These are phyloP conservation scores for Chloropsis hardwickii DNA, from an alignment of 2,113 vertebrate species.

Conservation along the genomic window DNA sequence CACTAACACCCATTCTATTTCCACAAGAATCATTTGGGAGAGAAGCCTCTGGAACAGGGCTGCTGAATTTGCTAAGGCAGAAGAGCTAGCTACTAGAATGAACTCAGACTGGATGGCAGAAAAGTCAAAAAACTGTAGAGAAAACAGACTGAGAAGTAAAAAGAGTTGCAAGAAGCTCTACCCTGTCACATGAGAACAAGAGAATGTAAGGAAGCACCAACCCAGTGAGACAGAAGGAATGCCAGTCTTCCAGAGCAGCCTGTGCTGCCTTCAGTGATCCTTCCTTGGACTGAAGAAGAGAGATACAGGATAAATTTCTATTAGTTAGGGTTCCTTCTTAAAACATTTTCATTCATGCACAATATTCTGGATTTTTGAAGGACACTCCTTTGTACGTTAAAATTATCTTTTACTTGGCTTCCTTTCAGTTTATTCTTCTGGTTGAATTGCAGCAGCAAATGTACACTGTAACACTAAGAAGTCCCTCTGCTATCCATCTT, in stretches of 20 bases:
- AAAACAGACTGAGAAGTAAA: neutral
- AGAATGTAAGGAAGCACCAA: neutral
- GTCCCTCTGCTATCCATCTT: neutral
- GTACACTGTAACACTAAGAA: neutral
- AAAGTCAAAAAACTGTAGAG: neutral
- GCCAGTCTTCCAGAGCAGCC: neutral
- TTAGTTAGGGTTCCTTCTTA: neutral
- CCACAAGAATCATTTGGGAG: neutral
- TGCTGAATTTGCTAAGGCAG: neutral
- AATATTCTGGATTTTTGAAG: neutral
- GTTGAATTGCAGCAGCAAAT: neutral
- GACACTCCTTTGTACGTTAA: neutral
- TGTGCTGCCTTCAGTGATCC: neutral
- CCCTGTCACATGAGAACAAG: neutral
- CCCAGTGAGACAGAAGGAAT: neutral
- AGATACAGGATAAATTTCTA: neutral
- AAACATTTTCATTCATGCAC: neutral
- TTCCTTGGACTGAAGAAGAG: neutral
- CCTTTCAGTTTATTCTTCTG: neutral
- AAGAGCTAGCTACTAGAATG: neutral
- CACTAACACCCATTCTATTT: neutral
- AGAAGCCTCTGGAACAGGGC: neutral
- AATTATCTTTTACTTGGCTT: neutral
- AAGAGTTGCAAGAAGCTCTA: neutral
- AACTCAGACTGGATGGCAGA: neutral